Evolutionary conservation across 2,797 vertebrate genomes (phyloP), one percentile per base, ranked within the genome.

Genomic region (Sebastes melanostomus): DNA sequence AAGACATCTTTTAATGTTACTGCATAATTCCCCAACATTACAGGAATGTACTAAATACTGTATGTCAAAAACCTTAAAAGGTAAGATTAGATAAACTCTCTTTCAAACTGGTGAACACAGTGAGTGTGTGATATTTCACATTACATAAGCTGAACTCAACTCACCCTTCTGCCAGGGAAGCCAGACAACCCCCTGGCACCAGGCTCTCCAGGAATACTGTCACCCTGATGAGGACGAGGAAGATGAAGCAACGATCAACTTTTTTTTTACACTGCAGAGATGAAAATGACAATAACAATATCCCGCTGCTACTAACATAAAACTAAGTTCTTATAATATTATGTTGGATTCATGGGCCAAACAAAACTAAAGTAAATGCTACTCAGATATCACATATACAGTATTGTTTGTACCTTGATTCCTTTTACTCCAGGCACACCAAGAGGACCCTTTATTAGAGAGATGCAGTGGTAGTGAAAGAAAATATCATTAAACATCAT

Each of bases 371-470:
- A 52, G 1, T 20, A 20, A 46, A 20, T 62, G 24, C 13, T 1
- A 55, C 13, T 85, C 2, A 71, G 30, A 63, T 12, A 69, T 27
- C 22, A 63, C 11, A 42, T 11, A 42, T 14, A n/a, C 2, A n/a
- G 24, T 42, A 11, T 62, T 52, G 18, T 52, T 55, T 72, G 74
- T 83, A 97, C 97, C 96, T 97, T 98, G 67, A 85, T 95, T 85
- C 97, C 97, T 91, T 97, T 97, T 7, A 66, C 75, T 78, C 97
- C 97, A 12, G 92, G 55, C 2, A 75, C 36, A 25, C 97, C 97
- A 7, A 88, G 80, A 60, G 87, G 82, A 29, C 97, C 95, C 97
- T 98, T 78, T 3, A 82, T 77, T 4, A 82, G 25, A 69, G 60
- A 73, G 6, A 77, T 10, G 12, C 16, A 18, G 56, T 20, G 14